Evolutionary conservation across 2,888 invertebrate species (phyloP).

Genomic region (Thymelicus sylvestris): DNA sequence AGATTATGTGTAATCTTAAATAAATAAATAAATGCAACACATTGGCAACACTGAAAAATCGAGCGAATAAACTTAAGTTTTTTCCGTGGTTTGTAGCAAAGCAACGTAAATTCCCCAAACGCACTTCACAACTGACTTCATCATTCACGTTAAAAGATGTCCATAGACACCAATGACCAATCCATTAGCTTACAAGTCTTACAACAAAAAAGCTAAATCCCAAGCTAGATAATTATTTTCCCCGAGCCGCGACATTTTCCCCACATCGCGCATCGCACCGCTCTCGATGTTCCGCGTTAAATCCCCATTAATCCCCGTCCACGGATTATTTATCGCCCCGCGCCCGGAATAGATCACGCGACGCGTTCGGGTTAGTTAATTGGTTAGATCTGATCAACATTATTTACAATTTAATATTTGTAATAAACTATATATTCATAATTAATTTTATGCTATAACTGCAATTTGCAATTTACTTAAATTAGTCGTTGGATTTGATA

Average conservation of each 20-base stretch:
- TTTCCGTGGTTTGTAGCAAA: too few species aligned
- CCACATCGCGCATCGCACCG: slow-evolving; percentile 39
- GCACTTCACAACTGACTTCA: too few species aligned
- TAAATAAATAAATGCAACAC: too few species aligned
- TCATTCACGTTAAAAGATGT: not conserved
- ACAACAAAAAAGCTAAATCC: not conserved
- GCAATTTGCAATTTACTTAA: not conserved
- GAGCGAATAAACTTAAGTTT: too few species aligned
- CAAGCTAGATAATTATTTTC: slow-evolving; percentile 1
- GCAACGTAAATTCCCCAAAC: too few species aligned
- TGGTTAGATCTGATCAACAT: slow-evolving; percentile 38
- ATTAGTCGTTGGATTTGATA: too few species aligned
- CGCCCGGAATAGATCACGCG: slow-evolving; percentile 55
- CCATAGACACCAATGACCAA: not conserved
- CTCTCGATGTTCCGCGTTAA: slow-evolving; percentile 65
- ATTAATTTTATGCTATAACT: not conserved
- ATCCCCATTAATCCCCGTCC: slow-evolving; percentile 74
- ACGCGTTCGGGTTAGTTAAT: slow-evolving; percentile 45
- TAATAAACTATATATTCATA: not conserved
- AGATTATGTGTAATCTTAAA: too few species aligned
- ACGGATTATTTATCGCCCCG: slow-evolving; percentile 69
- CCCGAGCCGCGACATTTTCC: not conserved
- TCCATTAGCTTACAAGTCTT: not conserved
- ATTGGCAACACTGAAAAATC: too few species aligned
- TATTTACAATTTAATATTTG: slow-evolving; percentile 14